Conservation (phyloP, 2,797 vertebrate species). For the Epinephelus awoara region DNA sequence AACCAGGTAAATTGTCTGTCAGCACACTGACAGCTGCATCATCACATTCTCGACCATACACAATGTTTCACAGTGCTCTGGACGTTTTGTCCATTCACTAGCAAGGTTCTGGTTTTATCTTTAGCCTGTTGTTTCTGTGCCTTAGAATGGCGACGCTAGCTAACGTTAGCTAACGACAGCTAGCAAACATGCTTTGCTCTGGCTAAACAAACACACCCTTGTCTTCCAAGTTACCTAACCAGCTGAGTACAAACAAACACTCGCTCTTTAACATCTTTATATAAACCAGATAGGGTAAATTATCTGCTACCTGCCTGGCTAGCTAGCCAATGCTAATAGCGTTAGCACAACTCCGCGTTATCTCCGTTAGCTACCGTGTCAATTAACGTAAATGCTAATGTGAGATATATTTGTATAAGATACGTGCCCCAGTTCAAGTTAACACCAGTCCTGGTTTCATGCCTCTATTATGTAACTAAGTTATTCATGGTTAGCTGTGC, state of each 20-base stretch:
- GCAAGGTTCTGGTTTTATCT: neutral
- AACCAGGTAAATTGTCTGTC: conserved; percentile 50
- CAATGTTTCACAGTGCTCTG: fast-evolving
- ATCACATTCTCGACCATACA: neutral
- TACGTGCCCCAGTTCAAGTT: neutral
- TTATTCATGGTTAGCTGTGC: conserved; percentile 63
- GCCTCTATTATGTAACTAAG: conserved; percentile 57
- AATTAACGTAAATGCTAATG: too few species aligned
- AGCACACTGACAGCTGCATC: neutral
- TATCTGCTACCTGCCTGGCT: neutral
- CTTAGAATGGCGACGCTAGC: conserved; percentile 56
- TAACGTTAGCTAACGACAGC: conserved; percentile 38
- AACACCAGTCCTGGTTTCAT: neutral
- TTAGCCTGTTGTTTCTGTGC: conserved; percentile 26
- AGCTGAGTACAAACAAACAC: neutral
- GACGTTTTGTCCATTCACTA: neutral
- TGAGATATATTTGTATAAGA: neutral
- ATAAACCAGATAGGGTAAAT: neutral
- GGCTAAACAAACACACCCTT: conserved; percentile 9
- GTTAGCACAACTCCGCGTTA: neutral
- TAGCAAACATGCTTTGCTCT: conserved; percentile 41
- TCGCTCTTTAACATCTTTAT: too few species aligned
- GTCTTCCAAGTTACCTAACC: neutral
- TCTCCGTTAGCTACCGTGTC: neutral
- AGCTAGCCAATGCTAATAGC: neutral